Conservation (phyloP, 2,113 vertebrate genomes). For the Psammodynastes pulverulentus region DNA sequence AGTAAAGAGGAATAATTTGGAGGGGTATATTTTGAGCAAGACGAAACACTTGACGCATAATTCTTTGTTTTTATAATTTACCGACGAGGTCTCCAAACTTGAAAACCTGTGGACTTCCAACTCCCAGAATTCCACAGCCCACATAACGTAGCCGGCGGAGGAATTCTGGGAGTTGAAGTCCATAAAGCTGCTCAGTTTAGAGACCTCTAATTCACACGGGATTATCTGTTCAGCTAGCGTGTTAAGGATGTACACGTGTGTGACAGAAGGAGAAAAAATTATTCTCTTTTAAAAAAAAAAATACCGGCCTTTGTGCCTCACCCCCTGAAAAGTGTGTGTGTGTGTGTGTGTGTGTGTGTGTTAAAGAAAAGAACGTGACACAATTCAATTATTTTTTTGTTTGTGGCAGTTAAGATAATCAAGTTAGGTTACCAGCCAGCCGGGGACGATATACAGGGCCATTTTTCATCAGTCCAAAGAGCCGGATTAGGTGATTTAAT, state of each 20-base stretch:
- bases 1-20: background rate
- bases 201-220: background rate
- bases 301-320: background rate
- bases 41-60: background rate
- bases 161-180: no score
- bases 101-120: no score
- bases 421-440: constrained; percentile 40
- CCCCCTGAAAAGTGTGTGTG: fast-evolving
- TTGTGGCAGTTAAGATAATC: constrained; percentile 53
- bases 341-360: no score
- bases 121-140: no score
- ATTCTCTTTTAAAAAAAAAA: background rate
- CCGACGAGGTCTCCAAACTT: background rate
- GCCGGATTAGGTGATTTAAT: constrained; percentile 50
- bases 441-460: constrained; percentile 39
- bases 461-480: constrained; percentile 20
- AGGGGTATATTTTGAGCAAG: no score
- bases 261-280: background rate
- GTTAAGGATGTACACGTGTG: background rate
- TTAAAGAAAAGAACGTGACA: background rate
- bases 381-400: constrained; percentile 1
- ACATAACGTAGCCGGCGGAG: no score
- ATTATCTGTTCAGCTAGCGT: background rate
- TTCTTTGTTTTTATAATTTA: constrained; percentile 5
- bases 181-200: no score